Evolutionary conservation across 1,140 invertebrate genomes (phyloP).

Genomic region (Drosophila ananassae): DNA sequence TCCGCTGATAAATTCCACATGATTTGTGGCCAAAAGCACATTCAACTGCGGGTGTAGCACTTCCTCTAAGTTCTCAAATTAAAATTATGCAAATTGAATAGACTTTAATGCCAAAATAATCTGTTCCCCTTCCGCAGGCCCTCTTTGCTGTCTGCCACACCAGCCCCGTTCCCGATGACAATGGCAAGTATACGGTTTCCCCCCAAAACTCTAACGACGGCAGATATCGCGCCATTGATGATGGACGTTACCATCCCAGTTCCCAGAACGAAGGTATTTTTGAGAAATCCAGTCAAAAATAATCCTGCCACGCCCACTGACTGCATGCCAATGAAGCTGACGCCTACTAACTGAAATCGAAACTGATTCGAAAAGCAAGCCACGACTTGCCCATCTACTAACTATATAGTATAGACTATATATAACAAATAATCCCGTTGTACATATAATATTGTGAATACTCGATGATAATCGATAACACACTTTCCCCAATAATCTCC

Average conservation of each 20-base stretch:
- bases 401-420: conserved; percentile 12
- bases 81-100: conserved; percentile 3
- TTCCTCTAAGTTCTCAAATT: neutral
- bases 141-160: conserved; percentile 71
- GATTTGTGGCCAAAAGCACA: neutral
- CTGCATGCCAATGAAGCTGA: conserved; percentile 52
- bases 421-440: neutral
- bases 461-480: conserved; percentile 27
- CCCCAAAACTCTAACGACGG: conserved; percentile 61
- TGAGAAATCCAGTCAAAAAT: conserved; percentile 41
- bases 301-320: conserved; percentile 52
- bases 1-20: conserved; percentile 9
- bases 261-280: conserved; percentile 78
- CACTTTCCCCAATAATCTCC: conserved; percentile 17
- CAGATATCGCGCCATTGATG: conserved; percentile 65
- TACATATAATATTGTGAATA: conserved; percentile 11
- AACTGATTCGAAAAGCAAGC: conserved; percentile 10
- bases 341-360: conserved; percentile 52
- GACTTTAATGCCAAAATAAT: neutral
- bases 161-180: conserved; percentile 56
- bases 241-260: conserved; percentile 76
- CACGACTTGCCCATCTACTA: conserved; percentile 33
- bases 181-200: conserved; percentile 81
- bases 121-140: conserved; percentile 39
- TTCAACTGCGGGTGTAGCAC: conserved; percentile 10